Evolutionary conservation across 2,113 vertebrate species (phyloP).

Genomic region (Ramphastos sulfuratus): DNA sequence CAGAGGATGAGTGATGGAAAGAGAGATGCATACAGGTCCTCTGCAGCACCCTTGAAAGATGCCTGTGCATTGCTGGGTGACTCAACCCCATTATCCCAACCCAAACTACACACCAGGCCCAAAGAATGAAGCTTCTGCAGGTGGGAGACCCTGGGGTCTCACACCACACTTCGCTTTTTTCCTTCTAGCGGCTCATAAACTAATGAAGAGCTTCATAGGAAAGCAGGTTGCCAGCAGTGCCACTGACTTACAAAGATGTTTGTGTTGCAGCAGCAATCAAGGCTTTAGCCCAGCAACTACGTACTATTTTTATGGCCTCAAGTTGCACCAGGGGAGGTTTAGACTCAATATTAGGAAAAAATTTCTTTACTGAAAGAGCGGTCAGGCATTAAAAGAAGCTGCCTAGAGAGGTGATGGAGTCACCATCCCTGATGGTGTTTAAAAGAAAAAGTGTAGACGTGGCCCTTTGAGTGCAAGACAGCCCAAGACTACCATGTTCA

Average conservation of each 20-base stretch:
- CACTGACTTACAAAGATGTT: background rate
- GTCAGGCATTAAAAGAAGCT: no score
- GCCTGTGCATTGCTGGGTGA: background rate
- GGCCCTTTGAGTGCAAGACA: no score
- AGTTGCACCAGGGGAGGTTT: no score
- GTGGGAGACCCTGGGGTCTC: background rate
- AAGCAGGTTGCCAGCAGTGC: background rate
- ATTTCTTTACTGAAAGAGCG: no score
- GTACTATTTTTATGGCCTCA: no score
- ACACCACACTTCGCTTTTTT: background rate
- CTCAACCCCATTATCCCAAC: background rate
- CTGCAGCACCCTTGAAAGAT: background rate
- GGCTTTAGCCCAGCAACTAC: background rate
- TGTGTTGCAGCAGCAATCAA: background rate
- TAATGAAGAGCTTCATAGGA: background rate
- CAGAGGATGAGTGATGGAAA: background rate
- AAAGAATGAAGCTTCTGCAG: background rate
- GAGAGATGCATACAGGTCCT: rapidly evolving
- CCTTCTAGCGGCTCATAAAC: background rate
- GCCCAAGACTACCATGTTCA: no score
- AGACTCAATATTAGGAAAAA: no score
- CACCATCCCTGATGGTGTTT: no score
- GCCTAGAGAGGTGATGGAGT: no score
- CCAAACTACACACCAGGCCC: rapidly evolving
- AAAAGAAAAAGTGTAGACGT: no score